A percentile compares a stretch with the other conserved stretches of the same genome.
These are phyloP conservation scores for Nymphalis urticae DNA, from an alignment of 2,888 invertebrate genomes.

Conservation along the genomic window DNA sequence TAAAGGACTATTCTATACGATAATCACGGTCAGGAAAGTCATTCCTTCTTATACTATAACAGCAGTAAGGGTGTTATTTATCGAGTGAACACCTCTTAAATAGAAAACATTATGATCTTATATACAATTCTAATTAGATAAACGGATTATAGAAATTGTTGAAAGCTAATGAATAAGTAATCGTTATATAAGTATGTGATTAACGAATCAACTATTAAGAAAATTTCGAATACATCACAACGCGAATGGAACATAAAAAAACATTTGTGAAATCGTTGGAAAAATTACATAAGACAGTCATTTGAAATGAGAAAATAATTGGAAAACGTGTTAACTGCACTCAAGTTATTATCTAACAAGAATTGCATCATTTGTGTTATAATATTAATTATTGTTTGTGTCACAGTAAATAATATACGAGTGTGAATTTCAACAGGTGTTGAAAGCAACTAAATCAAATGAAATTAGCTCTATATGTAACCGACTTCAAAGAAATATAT, in stretches of 20 bases:
- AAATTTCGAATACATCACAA: not conserved
- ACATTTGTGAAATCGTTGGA: constrained; percentile 5
- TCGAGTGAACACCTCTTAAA: too few species aligned
- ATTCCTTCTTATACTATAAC: too few species aligned
- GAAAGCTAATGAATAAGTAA: too few species aligned
- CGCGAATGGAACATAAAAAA: not conserved
- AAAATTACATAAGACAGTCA: constrained; percentile 16
- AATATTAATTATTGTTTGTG: constrained; percentile 18
- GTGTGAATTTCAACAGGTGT: not conserved
- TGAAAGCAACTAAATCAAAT: not conserved
- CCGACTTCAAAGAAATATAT: too few species aligned
- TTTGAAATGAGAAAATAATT: constrained; percentile 29
- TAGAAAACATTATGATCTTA: too few species aligned
- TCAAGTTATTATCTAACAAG: constrained; percentile 15
- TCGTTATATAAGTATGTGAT: not conserved
- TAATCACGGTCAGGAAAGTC: too few species aligned
- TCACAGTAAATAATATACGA: not conserved
- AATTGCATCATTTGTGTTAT: constrained; percentile 21
- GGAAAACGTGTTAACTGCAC: constrained; percentile 21
- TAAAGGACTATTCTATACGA: too few species aligned
- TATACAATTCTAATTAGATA: not conserved
- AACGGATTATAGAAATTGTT: not conserved
- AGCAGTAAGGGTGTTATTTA: too few species aligned
- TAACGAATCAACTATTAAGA: not conserved
- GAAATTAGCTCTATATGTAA: too few species aligned